Base-by-base conservation (phyloP, 2,797 vertebrate species). In the Triplophysa bombifrons region DNA sequence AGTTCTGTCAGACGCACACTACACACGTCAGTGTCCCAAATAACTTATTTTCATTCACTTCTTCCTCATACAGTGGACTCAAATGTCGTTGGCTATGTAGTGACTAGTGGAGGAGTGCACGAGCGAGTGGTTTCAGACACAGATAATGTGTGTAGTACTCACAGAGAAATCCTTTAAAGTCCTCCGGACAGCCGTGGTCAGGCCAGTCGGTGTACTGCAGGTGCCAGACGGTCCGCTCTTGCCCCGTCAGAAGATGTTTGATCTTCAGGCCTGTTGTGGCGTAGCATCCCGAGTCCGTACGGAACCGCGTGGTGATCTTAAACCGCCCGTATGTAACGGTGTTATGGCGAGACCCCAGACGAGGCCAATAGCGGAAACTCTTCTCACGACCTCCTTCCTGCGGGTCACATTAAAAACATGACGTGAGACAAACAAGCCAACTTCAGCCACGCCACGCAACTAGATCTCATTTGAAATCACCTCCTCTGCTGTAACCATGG, bases 141-240 rank as follows among this genome's bases (percentile, higher is more conserved):
- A 38, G 34, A 6, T 38, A 38, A 38, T 38, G 12, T 51, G 53
- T 44, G 3, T n/a, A 56, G 77, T 67, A 90, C 92, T 95, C 86
- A 99, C 98, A 94, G 19, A 99, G 91, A 88, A 99, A 99, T 51
- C 98, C 97, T 87, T 98, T 99, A 83, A 97, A 90, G 90, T 99
- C 96, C 78, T 98, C 97, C 0, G 98, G 98, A 83, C 96, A 98
- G 84, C 97, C 95, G n/a, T 99, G 97, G 86, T 98, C 96, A 0
- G 98, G 98, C 98, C 98, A 99, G 89, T 99, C 97, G 1, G 96
- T 98, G 88, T 99, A 99, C 90, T 99, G 98, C 83, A 99, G 93
- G 80, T 99, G 98, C 98, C 98, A 99, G 41, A 99, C 91, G 0
- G 97, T 99, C 84, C 97, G 93, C 88, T 99, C 98, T 82, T 99